Conservation (phyloP, 1,140 invertebrate genomes). For the Apis florea region DNA sequence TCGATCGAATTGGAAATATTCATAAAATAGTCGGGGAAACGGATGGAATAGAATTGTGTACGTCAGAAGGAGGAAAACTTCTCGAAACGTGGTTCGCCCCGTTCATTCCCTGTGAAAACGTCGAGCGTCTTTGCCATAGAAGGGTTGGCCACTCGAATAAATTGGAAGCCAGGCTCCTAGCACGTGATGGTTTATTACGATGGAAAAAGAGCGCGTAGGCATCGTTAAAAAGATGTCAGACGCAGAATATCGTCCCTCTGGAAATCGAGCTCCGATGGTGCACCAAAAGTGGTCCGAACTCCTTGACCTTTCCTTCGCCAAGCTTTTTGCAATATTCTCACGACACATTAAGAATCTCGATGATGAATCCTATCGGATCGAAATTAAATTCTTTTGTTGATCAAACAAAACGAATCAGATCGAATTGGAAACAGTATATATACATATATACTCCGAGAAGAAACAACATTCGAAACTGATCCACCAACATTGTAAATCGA, state of each 20-base stretch:
- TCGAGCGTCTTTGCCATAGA: slow-evolving; percentile 22
- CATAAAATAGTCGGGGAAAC: slow-evolving; percentile 11
- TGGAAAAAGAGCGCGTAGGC: slow-evolving; percentile 55
- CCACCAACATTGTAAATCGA: not conserved
- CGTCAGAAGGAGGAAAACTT: not conserved
- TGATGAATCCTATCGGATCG: not conserved
- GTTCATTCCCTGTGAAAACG: slow-evolving; percentile 31
- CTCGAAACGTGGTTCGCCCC: not conserved
- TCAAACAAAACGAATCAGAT: not conserved
- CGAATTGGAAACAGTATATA: not conserved
- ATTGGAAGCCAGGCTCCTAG: slow-evolving; percentile 73
- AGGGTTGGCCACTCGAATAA: slow-evolving; percentile 72
- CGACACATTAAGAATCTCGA: slow-evolving; percentile 6
- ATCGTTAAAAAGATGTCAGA: slow-evolving; percentile 76
- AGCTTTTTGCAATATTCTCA: not conserved
- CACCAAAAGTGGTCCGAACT: slow-evolving; percentile 34
- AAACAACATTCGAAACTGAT: not conserved
- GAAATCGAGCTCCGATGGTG: slow-evolving; percentile 5
- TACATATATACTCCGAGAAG: not conserved
- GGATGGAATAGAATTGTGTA: not conserved
- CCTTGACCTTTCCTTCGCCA: slow-evolving; percentile 54
- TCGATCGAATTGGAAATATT: slow-evolving; percentile 48
- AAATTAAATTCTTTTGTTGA: slow-evolving; percentile 18
- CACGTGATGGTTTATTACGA: slow-evolving; percentile 53
- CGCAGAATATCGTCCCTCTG: slow-evolving; percentile 61